Conservation (phyloP, 2,888 invertebrate genomes). For the Fissipunctia ypsillon region DNA sequence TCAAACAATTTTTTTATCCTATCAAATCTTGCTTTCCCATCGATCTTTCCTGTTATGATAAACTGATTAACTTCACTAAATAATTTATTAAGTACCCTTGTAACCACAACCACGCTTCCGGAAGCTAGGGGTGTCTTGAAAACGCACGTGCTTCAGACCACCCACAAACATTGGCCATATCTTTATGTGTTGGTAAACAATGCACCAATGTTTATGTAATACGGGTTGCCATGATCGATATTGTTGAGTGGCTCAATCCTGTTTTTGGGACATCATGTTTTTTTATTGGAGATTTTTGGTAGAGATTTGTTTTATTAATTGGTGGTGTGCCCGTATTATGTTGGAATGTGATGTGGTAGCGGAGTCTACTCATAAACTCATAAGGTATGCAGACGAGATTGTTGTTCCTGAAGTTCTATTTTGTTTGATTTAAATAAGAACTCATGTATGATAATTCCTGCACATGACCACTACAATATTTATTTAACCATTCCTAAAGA, state of each 20-base stretch:
- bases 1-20: constrained; percentile 32
- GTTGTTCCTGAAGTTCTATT: background rate
- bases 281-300: constrained; percentile 16
- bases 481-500: no score
- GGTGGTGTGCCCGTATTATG: constrained; percentile 16
- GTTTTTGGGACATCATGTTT: constrained; percentile 30
- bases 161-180: constrained; percentile 64
- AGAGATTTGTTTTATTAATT: constrained; percentile 47
- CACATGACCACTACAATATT: no score
- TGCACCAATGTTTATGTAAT: constrained; percentile 61
- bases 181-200: constrained; percentile 69
- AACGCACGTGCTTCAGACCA: constrained; percentile 67
- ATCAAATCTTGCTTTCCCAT: constrained; percentile 41
- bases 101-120: constrained; percentile 62
- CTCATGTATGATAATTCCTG: no score
- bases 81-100: constrained; percentile 56
- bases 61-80: constrained; percentile 40
- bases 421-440: background rate
- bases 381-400: background rate
- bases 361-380: background rate
- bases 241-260: constrained; percentile 65
- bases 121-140: constrained; percentile 65
- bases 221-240: constrained; percentile 58
- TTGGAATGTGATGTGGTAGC: background rate
- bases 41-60: constrained; percentile 32